phyloP scores from a whole-genome alignment of 2,888 invertebrate species.

The Drosophila incognita region DNA sequence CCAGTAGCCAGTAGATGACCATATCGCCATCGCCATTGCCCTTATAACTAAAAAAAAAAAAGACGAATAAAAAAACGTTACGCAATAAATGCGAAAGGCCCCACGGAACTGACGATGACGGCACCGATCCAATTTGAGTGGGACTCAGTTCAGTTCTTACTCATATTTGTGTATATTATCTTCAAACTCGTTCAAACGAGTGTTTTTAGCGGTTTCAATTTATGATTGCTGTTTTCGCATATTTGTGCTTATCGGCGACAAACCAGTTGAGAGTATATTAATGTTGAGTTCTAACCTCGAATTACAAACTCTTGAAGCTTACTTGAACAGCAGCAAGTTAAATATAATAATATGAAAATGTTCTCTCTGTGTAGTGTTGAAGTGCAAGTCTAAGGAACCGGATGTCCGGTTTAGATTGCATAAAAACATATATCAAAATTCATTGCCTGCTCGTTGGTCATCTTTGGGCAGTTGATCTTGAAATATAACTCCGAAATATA shows the following conservation, averaged over 20 bases:
- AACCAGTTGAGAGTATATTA: constrained; percentile 2
- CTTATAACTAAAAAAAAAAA: neutral
- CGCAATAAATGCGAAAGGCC: constrained; percentile 1
- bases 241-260: constrained; percentile 11
- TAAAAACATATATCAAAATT: neutral
- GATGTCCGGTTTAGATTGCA: neutral
- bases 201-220: neutral
- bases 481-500: constrained; percentile 8
- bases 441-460: neutral
- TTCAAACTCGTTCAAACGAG: constrained; percentile 5
- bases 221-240: constrained; percentile 2
- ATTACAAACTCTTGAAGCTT: neutral
- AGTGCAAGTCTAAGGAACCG: neutral
- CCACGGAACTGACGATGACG: constrained; percentile 30
- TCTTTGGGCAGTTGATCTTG: constrained; percentile 19
- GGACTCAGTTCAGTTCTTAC: constrained; percentile 6
- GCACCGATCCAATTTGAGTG: constrained; percentile 23
- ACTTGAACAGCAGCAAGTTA: neutral
- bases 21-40: neutral
- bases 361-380: neutral
- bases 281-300: neutral
- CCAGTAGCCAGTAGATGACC: neutral
- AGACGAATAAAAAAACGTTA: neutral
- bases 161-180: constrained; percentile 20
- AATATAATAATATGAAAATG: neutral